Evolutionary conservation across 2,797 vertebrate genomes (phyloP).

Genomic region (Cynopterus sphinx): DNA sequence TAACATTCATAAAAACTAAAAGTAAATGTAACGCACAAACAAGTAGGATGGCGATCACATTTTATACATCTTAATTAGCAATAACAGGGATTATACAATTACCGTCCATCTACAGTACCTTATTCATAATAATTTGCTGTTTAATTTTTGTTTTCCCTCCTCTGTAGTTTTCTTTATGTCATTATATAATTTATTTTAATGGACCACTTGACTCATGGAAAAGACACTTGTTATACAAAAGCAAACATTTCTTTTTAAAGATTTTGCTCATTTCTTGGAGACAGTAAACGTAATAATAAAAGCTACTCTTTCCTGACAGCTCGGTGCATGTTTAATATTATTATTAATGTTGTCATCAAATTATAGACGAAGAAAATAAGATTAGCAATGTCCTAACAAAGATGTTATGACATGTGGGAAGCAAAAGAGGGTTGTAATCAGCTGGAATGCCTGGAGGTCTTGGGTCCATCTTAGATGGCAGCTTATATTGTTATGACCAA

Average conservation of each 20-base stretch:
- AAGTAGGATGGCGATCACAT: not conserved
- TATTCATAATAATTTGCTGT: not conserved
- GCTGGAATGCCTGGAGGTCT: not conserved
- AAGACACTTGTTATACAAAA: not conserved
- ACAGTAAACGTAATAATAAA: not conserved
- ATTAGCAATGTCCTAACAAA: not conserved
- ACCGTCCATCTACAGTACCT: not conserved
- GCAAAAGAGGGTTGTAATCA: not conserved
- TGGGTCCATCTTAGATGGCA: not conserved
- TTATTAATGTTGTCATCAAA: not conserved
- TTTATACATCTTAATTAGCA: constrained; percentile 6
- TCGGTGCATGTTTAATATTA: not conserved
- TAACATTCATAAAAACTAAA: not conserved
- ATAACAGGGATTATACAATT: not conserved
- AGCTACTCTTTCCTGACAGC: not conserved
- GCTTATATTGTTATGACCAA: not conserved
- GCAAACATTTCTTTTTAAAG: not conserved
- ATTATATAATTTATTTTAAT: not conserved
- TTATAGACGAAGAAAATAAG: not conserved
- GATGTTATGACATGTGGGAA: not conserved
- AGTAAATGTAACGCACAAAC: not conserved
- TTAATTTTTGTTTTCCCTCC: constrained; percentile 3
- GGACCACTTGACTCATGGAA: not conserved
- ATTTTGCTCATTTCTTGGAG: not conserved
- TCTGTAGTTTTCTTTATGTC: not conserved